Base-by-base conservation (phyloP, 2,888 invertebrate genomes). In the Galerucella pusilla region DNA sequence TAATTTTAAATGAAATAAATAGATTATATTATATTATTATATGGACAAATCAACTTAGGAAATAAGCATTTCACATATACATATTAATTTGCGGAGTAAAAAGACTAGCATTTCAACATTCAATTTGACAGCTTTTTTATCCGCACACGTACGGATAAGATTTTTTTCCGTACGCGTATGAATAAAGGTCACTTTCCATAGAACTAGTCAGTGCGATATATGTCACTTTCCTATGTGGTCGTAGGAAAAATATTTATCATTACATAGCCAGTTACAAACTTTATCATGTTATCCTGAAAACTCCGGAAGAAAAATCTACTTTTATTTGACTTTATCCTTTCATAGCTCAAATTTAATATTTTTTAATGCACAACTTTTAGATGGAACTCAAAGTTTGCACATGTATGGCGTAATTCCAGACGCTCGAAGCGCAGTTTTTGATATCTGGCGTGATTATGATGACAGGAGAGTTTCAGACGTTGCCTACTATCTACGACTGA, bases 381-480 rank as follows among this genome's bases (percentile, higher is more conserved):
- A 93, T 83, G 92, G 91, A 20, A 89, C 89, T 11, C 91, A 93
- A 85, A 92, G 91, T 83, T 85, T 93, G 6, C 93, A 94, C 85
- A 91, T 94, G 90, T 90, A 94, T 71, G 95, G 95, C 1, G 90
- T 90, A 75, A 93, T 95, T 78, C 92, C 94, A 0, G 95, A 96
- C 85, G 91, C 94, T 0, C 90, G 96, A 52, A 94, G 93, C 78
- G 93, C 92, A 0, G 90, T 91, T 77, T 91, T 96, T 80, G 92
- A 95, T 85, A 90, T 95, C 12, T 96, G 95, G 94, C 90, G 96
- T 57, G 92, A 94, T 81, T 96, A 93, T 83, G 94, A 95, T 78
- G 94, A 95, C 85, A 92, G 94, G 80, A 90, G 91, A 2, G 91
- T 95, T 60, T 92, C 93, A 3, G 96, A 96, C 86, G 88, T 96